Evolutionary conservation across 23 tunicate genomes (phyloP), one percentile per base, ranked within the genome.

Genomic region (Botrylloides violaceus): DNA sequence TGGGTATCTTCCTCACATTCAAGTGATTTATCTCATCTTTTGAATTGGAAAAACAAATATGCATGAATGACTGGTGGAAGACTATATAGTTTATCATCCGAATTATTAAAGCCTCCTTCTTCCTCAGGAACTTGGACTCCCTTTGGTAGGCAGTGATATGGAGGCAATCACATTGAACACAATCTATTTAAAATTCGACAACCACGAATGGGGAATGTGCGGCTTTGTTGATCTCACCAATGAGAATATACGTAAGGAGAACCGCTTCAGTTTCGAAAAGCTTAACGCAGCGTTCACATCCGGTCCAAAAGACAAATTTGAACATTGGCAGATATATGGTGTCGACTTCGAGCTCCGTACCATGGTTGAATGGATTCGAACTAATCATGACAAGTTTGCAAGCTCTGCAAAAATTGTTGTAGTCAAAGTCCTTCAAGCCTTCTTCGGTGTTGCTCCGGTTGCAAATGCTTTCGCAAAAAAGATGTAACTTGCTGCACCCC

Each of bases 161-260:
- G 29, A 65, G 2, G 83, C 83, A 24, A 84, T 84, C 53, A 63
- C 82, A 29, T 62, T 84, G 62, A 84, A 84, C 71, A 84, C 92
- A 24, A 65, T 65, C 19, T 84, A 84, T 65, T 66, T 84, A 58
- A 84, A 84, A 65, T 78, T 84, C 65, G 92, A 84, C 43, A 84
- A 64, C 76, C 92, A 84, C 37, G 92, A 84, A 50, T 84, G 92
- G 92, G 92, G 92, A 65, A 78, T 84, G 92, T 78, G 92, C 72
- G 92, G 92, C 1, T 84, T 84, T 65, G 82, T 84, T 55, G 92
- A 84, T 36, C 78, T 84, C 43, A 78, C 82, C 22, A 77, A 73
- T 66, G 76, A 78, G 12, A 38, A 77, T 83, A 72, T 84, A 32
- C 29, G 66, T 20, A 49, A 35, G 36, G 76, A 72, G 37, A 79